These are phyloP conservation scores for Glossophaga mutica DNA, from an alignment of 2,797 vertebrate species.

Conservation along the genomic window DNA sequence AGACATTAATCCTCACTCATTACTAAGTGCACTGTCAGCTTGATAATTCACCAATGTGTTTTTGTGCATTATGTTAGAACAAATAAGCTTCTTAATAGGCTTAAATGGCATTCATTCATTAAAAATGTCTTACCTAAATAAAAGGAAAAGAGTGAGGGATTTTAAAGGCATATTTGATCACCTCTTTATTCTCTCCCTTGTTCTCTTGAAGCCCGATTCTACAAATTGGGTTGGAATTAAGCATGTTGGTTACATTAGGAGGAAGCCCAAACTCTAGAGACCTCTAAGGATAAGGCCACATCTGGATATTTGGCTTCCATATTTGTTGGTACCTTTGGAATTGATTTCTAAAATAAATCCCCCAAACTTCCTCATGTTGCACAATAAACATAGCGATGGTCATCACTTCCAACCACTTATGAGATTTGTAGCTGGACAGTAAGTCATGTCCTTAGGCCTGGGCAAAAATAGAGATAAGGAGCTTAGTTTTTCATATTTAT, in stretches of 20 bases:
- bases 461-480: neutral
- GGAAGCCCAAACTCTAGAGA: neutral
- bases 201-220: neutral
- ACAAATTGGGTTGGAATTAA: neutral
- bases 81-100: conserved; percentile 66
- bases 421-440: neutral
- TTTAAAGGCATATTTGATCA: neutral
- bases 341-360: neutral
- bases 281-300: neutral
- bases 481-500: neutral
- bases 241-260: neutral
- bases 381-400: neutral
- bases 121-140: conserved; percentile 34
- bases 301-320: neutral
- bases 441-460: neutral
- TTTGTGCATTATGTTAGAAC: conserved; percentile 60
- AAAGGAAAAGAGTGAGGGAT: conserved; percentile 24
- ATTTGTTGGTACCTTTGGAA: neutral
- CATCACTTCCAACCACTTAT: neutral
- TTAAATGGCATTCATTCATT: conserved; percentile 50
- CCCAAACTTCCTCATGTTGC: neutral
- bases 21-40: conserved; percentile 70
- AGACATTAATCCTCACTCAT: conserved; percentile 72
- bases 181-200: neutral
- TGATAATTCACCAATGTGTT: conserved; percentile 70